Conservation (phyloP, 2,113 vertebrate genomes). For the Stomatorhinus ivindoensis region DNA sequence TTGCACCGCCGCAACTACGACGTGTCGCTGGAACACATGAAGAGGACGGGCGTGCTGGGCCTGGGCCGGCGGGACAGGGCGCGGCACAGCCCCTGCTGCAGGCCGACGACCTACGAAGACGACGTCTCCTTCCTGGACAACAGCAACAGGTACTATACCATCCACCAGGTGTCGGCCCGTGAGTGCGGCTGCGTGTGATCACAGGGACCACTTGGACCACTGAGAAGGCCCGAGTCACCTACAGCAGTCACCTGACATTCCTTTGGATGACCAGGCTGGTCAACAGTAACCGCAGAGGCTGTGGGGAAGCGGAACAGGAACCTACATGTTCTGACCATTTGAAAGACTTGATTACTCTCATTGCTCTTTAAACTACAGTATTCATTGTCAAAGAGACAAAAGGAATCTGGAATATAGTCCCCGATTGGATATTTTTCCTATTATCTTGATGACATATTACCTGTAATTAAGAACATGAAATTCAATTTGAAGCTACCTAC, state of each 20-base stretch:
- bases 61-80: slow-evolving; percentile 68
- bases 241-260: neutral
- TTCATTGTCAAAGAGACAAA: neutral
- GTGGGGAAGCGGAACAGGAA: neutral
- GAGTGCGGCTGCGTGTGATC: slow-evolving; percentile 79
- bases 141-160: slow-evolving; percentile 74
- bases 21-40: slow-evolving; percentile 75
- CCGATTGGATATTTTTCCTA: slow-evolving; percentile 16
- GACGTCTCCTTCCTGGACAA: slow-evolving; percentile 81
- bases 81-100: slow-evolving; percentile 78
- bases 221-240: too few species aligned
- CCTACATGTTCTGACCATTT: neutral
- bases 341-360: neutral
- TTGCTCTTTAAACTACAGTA: neutral
- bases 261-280: neutral
- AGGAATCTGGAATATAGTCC: slow-evolving; percentile 9
- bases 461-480: neutral
- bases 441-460: neutral
- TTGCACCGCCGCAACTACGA: slow-evolving; percentile 75
- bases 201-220: neutral
- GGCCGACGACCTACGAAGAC: slow-evolving; percentile 79
- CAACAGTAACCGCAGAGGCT: neutral
- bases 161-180: slow-evolving; percentile 82
- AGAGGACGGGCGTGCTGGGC: slow-evolving; percentile 54
- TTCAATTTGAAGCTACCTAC: neutral